Conservation (phyloP, 1,140 invertebrate genomes). For the Formica selysi region DNA sequence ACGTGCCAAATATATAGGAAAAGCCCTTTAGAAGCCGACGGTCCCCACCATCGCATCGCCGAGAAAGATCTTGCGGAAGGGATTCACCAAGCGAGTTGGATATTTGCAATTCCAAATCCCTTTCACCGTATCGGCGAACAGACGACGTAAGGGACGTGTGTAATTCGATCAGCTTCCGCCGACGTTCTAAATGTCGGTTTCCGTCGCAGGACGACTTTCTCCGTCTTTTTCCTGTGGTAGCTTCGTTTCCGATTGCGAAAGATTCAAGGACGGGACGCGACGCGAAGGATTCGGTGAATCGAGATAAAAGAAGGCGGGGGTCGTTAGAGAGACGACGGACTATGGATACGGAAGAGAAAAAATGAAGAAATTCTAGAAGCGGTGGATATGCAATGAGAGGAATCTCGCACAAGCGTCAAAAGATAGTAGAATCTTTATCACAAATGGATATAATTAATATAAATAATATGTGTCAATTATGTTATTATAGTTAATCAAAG, state of each 20-base stretch:
- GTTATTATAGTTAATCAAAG: background rate
- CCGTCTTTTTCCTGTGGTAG: constrained; percentile 21
- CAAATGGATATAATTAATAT: background rate
- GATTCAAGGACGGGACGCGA: constrained; percentile 32
- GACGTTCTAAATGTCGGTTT: constrained; percentile 36
- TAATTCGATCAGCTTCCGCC: constrained; percentile 66
- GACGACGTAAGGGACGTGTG: constrained; percentile 61
- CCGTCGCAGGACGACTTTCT: constrained; percentile 48
- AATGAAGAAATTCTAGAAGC: background rate
- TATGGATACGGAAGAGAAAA: constrained; percentile 8
- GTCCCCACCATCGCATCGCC: background rate
- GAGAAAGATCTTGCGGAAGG: constrained; percentile 31
- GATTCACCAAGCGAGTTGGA: constrained; percentile 38
- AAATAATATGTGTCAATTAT: constrained; percentile 5
- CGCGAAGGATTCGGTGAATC: background rate
- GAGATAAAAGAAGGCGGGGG: constrained; percentile 19
- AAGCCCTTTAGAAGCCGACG: constrained; percentile 24
- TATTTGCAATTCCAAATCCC: constrained; percentile 64
- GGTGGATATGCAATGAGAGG: background rate
- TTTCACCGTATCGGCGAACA: constrained; percentile 23
- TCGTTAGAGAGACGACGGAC: constrained; percentile 25
- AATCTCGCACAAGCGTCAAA: background rate
- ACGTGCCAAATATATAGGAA: constrained; percentile 36
- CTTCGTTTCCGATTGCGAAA: constrained; percentile 30
- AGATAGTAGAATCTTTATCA: background rate